Evolutionary conservation across 1,140 invertebrate species (phyloP), one percentile per base, ranked within the genome.

Genomic region (Elysia chlorotica): DNA sequence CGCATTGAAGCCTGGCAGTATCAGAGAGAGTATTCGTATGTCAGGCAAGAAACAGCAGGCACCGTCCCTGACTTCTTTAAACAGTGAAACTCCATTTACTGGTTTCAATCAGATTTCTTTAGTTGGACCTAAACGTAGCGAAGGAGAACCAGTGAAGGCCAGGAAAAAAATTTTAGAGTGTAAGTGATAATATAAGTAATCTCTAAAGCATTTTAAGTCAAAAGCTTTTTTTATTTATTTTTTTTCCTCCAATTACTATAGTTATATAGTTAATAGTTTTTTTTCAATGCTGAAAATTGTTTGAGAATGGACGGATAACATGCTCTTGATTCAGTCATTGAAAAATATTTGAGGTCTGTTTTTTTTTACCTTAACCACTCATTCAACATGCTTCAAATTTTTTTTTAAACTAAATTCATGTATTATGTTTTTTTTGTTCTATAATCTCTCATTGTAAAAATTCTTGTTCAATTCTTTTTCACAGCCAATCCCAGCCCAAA

Each of bases 1-100:
- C 75, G 76, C 74, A 1, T 71, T 82, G 23, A 79, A 78, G 73
- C 73, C 72, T 63, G 78, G 79, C 0, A 79, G 74, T 69, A 70
- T 81, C 37, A 73, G 77, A 59, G 70, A 73, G 19, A 77, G 74
- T 63, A 56, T 79, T 56, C 38, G 61, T 65, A 61, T 57, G 41
- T 71, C 41, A 70, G 65, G 30, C 69, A 78, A 66, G 74, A 80
- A 73, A 66, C 61, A 23, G 37, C 77, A 53, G 53, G 78, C 68
- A 19, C 74, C 63, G 28, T 77, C 53, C 35, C 67, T 76, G 65
- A 70, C 77, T n/a, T 74, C 74, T 36, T 19, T 62, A 19, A 61
- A 73, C 25, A 35, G 54, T 3, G 48, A 72, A 4, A 78, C 75
- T 73, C 77, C 77, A 25, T 70, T 72, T 70, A 37, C 67, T 4